Evolutionary conservation across 2,797 vertebrate genomes (phyloP).

Genomic region (Botia kubotai): DNA sequence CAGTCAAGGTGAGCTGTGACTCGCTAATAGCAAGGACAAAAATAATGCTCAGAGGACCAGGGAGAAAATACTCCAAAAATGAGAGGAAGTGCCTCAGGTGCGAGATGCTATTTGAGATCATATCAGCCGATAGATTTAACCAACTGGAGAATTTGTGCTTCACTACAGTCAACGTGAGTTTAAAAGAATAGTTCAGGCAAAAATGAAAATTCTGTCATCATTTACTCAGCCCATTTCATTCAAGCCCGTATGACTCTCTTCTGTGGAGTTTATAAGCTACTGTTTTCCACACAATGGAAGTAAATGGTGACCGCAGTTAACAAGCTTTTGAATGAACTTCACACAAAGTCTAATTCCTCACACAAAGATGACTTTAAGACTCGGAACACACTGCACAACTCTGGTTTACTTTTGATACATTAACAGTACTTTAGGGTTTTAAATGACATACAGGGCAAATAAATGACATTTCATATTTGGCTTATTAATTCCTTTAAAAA

Average conservation of each 20-base stretch:
- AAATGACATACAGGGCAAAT: background rate
- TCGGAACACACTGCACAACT: background rate
- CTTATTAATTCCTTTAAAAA: background rate
- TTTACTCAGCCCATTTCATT: background rate
- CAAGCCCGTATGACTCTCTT: background rate
- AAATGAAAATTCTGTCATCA: constrained; percentile 12
- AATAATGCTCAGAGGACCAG: constrained; percentile 27
- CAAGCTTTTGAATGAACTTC: background rate
- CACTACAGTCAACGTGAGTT: constrained; percentile 13
- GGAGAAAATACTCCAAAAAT: constrained; percentile 30
- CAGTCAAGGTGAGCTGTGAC: constrained; percentile 35
- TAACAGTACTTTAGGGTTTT: background rate
- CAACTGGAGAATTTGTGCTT: constrained; percentile 18
- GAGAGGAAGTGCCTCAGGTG: constrained; percentile 34
- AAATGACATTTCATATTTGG: background rate
- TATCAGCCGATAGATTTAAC: constrained; percentile 33
- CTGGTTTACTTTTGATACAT: background rate
- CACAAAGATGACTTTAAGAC: background rate
- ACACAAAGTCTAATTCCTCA: too few species aligned
- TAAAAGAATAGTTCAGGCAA: background rate
- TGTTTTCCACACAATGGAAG: background rate
- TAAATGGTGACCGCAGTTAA: background rate
- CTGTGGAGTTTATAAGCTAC: background rate
- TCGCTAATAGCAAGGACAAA: constrained; percentile 41
- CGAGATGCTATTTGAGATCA: constrained; percentile 30